Conservation (phyloP, 1,140 invertebrate species). For the Drosophila tani region DNA sequence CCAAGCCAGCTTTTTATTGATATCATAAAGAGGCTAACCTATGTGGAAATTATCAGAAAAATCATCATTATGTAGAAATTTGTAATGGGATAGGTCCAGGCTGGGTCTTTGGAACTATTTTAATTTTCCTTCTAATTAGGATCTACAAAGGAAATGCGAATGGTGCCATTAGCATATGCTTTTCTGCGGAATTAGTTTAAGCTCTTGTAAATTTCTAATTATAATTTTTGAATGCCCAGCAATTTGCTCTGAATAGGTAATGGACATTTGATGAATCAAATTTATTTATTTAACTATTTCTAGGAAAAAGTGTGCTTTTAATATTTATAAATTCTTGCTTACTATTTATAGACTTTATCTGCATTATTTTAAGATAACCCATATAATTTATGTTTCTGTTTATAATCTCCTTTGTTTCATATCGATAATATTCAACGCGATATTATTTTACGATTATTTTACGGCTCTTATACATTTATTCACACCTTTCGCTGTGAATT, state of each 20-base stretch:
- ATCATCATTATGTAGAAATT: conserved; percentile 11
- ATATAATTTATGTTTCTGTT: not conserved
- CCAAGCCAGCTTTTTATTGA: conserved; percentile 30
- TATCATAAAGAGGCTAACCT: conserved; percentile 32
- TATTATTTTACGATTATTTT: conserved; percentile 15
- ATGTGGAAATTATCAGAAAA: conserved; percentile 17
- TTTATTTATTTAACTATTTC: too few relatives aligned
- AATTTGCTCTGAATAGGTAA: not conserved
- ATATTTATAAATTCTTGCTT: not conserved
- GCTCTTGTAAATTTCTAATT: not conserved
- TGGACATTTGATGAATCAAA: not conserved
- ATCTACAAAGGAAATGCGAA: conserved; percentile 1
- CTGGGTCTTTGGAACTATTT: conserved; percentile 14
- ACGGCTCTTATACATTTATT: conserved; percentile 14
- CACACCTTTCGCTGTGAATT: conserved; percentile 1
- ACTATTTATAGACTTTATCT: not conserved
- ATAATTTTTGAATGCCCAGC: not conserved
- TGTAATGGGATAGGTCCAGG: not conserved
- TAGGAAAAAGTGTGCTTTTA: too few relatives aligned
- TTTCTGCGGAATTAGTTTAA: not conserved
- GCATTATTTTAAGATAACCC: too few relatives aligned
- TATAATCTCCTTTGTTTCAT: not conserved
- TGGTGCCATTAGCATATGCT: not conserved
- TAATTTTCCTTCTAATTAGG: conserved; percentile 15
- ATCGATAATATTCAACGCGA: not conserved